Evolutionary conservation across 2,113 vertebrate genomes (phyloP).

Genomic region (Saguinus imperator): DNA sequence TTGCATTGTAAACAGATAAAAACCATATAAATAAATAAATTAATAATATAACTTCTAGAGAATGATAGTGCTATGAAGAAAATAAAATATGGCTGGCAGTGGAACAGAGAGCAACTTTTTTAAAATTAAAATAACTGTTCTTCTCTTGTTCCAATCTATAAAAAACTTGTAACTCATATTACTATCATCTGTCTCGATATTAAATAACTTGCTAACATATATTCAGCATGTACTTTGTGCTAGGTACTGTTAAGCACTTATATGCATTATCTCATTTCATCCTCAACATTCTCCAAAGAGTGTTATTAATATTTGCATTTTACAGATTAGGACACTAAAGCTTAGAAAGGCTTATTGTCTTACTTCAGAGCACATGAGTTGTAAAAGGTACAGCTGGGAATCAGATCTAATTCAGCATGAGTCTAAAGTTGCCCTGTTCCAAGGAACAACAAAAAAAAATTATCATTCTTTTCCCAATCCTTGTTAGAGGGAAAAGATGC

Average conservation of each 20-base stretch:
- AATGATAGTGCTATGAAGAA: neutral
- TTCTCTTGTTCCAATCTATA: neutral
- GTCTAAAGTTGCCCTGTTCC: neutral
- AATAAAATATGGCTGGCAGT: neutral
- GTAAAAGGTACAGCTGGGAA: neutral
- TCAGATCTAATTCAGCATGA: neutral
- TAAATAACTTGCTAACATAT: neutral
- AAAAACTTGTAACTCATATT: neutral
- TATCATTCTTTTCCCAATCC: neutral
- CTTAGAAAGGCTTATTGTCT: neutral
- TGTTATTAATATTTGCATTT: neutral
- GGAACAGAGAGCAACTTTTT: neutral
- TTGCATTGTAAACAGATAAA: slow-evolving; percentile 2
- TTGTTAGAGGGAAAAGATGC: neutral
- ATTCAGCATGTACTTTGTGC: neutral
- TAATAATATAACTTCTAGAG: neutral
- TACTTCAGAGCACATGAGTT: neutral
- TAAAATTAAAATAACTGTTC: neutral
- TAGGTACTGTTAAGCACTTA: neutral
- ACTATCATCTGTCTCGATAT: neutral
- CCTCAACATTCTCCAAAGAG: neutral
- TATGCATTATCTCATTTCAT: neutral
- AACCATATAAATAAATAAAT: neutral
- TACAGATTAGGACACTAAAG: neutral
- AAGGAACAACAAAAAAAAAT: neutral